Base-by-base conservation (phyloP, 1,140 invertebrate genomes). In the Diorhabda carinulata region DNA sequence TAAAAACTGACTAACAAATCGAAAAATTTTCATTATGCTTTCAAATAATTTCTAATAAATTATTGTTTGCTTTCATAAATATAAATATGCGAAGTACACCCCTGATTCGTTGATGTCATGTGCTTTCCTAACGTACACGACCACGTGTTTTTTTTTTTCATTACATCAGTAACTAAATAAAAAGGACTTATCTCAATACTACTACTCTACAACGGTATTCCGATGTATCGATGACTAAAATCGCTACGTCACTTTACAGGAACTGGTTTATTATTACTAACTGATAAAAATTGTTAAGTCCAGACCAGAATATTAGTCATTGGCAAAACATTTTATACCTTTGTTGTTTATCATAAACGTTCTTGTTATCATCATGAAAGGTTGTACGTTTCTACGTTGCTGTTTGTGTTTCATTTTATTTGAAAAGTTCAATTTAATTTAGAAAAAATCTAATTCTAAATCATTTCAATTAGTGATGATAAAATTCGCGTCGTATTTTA, bases 401-500 rank as follows among this genome's bases (percentile, higher is more conserved):
- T 25, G 25, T 25, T 25, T 1, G 25, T 25, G 25, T 25, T 25
- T 25, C 25, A 25, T 25, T 25, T 25, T 1, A 25, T 25, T 25
- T 25, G 25, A 25, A 25, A 25, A 25, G 25, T 25, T 25, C 25
- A 25, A 25, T 25, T 25, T 25, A 25, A 25, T 25, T 25, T 25
- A 25, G 25, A 25, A 0, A 25, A 25, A 25, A 25, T 25, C 25
- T 25, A 25, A 25, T 25, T 25, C 25, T 25, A 25, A 25, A 25
- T 25, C 25, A 25, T 25, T 25, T 25, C 25, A 25, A 25, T 25
- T 25, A 25, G 25, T 25, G 25, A 25, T 43, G 43, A 9, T 59
- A 64, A 62, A 45, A 66, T 43, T 59, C 43, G 44, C 43, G 64
- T 70, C 43, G 56, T 58, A n/a, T 9, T 57, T 57, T 57, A 57